Percentiles rank a stretch among this genome's conserved stretches.
These are phyloP conservation scores for Meliscaeva auricollis DNA, from an alignment of 2,888 invertebrate species.

Conservation along the genomic window DNA sequence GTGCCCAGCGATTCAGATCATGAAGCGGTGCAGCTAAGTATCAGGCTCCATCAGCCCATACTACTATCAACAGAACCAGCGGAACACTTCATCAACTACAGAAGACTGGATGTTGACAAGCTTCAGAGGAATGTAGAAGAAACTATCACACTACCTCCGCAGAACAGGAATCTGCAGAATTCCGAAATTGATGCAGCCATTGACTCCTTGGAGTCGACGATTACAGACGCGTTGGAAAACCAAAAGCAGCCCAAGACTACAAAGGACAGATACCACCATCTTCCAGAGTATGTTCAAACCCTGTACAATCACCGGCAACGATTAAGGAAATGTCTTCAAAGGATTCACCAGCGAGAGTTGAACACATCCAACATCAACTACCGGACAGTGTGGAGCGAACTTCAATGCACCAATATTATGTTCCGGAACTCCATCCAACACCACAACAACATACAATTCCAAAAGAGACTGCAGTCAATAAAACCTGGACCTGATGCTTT, in stretches of 20 bases:
- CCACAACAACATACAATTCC: too few species aligned
- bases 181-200: neutral
- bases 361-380: too few species aligned
- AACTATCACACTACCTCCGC: too few species aligned
- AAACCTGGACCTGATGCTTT: too few species aligned
- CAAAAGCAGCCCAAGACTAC: neutral
- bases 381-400: too few species aligned
- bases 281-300: neutral
- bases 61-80: neutral
- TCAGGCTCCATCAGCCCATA: neutral
- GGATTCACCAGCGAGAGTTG: neutral
- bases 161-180: neutral
- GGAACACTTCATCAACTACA: neutral
- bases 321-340: neutral
- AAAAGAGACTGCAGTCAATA: too few species aligned
- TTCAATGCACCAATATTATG: too few species aligned
- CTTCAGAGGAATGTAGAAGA: too few species aligned
- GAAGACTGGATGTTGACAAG: neutral
- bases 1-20: neutral
- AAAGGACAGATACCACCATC: slow-evolving; percentile 15
- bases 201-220: neutral
- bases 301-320: neutral
- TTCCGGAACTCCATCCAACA: too few species aligned
- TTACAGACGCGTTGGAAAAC: neutral
- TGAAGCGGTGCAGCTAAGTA: neutral